Base-by-base conservation (phyloP, 30 jellyfish, hydroid and myxozoan species). In the Turritopsis dohrnii region DNA sequence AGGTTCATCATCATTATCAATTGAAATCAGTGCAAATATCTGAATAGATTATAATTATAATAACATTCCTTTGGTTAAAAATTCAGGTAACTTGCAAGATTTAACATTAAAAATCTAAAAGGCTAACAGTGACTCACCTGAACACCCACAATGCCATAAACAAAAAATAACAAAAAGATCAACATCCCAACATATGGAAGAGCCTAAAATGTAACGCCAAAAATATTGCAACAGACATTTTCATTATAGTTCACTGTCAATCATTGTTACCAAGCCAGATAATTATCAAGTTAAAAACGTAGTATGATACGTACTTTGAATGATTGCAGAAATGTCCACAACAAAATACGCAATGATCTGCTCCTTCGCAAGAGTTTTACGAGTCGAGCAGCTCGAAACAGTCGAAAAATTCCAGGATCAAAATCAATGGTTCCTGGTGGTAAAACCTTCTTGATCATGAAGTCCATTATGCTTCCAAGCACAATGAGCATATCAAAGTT, bases 111-210 rank as follows among this genome's bases (percentile, higher is more conserved):
- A n/a, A n/a, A n/a, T n/a, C n/a, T n/a, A n/a, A n/a, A n/a, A n/a
- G n/a, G n/a, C n/a, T n/a, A 29, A 30, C 24, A 1, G 7, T 29
- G 31, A 21, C 83, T 60, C 16, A 80, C 87, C 87, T 80, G 87
- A 90, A 89, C 84, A 7, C 96, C 96, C 41, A 89, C 79, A 21
- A 89, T 89, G 52, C 88, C 92, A 52, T 84, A 89, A 52, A 89
- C 89, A 82, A 89, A 89, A 66, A 89, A 89, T 28, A 89, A 86
- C 53, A 89, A 76, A 71, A 89, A 89, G 74, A 89, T 89, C 83
- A 89, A 83, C 79, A 90, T 90, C 13, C 96, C 94, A 60, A 89
- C 96, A 87, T 89, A 89, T 22, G 96, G 96, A 28, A 89, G 79
- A 16, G 96, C 96, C 88, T 80, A 80, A n/a, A n/a, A n/a, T n/a